Percentiles rank a stretch among this genome's conserved stretches.
phyloP scores from a whole-genome alignment of 2,888 invertebrate genomes.

The Notodonta ziczac region DNA sequence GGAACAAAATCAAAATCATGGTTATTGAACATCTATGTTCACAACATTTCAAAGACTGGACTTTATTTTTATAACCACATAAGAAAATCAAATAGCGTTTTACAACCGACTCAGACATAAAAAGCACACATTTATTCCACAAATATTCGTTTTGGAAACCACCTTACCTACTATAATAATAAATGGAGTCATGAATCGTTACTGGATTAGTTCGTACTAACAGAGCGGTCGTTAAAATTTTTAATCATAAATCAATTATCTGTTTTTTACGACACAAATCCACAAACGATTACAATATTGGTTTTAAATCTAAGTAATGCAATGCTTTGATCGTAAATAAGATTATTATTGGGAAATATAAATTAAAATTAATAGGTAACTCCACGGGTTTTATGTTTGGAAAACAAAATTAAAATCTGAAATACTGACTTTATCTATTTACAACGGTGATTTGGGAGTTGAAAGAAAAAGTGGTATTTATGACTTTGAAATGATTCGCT shows the following conservation, averaged over 20 bases:
- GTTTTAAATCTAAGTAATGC: conserved; percentile 20
- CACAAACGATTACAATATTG: conserved; percentile 28
- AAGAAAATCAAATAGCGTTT: conserved; percentile 1
- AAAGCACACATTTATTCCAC: conserved; percentile 3
- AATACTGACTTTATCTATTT: neutral
- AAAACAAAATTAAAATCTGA: neutral
- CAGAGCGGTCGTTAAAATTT: conserved; percentile 29
- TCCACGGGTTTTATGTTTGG: neutral
- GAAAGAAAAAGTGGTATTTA: neutral
- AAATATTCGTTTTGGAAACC: conserved; percentile 5
- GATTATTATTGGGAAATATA: conserved; percentile 10
- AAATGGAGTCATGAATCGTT: conserved; percentile 12
- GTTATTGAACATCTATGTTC: no score
- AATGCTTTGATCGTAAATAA: conserved; percentile 22
- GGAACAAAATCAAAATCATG: no score
- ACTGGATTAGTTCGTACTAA: conserved; percentile 14
- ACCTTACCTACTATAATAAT: neutral
- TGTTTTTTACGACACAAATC: conserved; percentile 29
- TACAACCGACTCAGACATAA: conserved; percentile 1
- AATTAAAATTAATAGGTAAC: conserved; percentile 7
- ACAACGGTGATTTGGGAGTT: conserved; percentile 1
- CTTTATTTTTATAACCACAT: neutral
- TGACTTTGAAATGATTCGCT: neutral
- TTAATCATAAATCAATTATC: conserved; percentile 35
- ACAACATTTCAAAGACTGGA: neutral